Conservation (phyloP, 2,888 invertebrate species). For the Eumacrocentrus americanus region DNA sequence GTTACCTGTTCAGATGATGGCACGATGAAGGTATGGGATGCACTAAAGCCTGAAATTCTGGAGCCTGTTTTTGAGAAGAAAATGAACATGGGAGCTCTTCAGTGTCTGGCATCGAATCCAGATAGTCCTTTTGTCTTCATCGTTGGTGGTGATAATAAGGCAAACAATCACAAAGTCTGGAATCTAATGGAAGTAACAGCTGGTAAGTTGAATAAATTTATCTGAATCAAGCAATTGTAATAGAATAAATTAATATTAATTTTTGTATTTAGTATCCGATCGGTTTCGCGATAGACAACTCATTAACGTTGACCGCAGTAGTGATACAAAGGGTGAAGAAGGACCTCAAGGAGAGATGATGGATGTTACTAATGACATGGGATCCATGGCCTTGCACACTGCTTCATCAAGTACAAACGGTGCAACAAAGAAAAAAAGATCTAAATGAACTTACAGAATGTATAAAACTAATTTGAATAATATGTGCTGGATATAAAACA, state of each 20-base stretch:
- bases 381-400: constrained; percentile 39
- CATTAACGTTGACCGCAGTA: not conserved
- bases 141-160: constrained; percentile 84
- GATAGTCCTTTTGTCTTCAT: constrained; percentile 83
- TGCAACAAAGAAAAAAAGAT: constrained; percentile 29
- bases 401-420: constrained; percentile 22
- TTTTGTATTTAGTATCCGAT: constrained; percentile 41
- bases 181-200: constrained; percentile 68
- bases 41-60: constrained; percentile 46
- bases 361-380: constrained; percentile 49
- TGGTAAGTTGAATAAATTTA: constrained; percentile 60
- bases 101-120: constrained; percentile 78
- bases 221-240: not conserved
- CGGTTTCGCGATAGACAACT: constrained; percentile 41
- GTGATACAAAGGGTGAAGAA: constrained; percentile 15
- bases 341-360: constrained; percentile 42
- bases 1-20: constrained; percentile 82
- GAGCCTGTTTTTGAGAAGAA: constrained; percentile 49
- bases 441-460: not conserved
- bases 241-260: constrained; percentile 19
- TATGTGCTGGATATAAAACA: constrained; percentile 6
- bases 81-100: constrained; percentile 63
- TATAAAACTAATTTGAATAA: not conserved
- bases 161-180: constrained; percentile 74
- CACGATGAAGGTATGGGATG: constrained; percentile 86